Percentiles rank a stretch among this genome's conserved stretches.
Conservation (phyloP, 1,140 invertebrate genomes). For the Colletes latitarsis region DNA sequence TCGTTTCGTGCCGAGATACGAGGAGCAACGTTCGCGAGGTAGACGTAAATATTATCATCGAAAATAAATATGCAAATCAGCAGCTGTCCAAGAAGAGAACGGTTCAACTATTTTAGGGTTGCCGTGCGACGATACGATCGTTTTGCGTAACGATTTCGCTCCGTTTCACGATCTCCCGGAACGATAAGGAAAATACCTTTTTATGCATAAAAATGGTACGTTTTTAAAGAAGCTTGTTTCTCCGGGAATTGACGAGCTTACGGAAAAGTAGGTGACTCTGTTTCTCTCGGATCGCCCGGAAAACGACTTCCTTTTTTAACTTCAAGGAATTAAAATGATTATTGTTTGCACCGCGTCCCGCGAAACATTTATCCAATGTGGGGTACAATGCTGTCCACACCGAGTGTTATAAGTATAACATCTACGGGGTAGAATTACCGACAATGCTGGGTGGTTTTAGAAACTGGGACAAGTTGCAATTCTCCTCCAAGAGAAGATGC, state of each 20-base stretch:
- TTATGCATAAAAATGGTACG: slow-evolving; percentile 32
- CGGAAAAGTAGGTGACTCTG: slow-evolving; percentile 5
- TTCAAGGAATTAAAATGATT: neutral
- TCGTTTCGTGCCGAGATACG: neutral
- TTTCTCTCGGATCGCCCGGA: neutral
- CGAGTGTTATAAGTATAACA: too few relatives aligned
- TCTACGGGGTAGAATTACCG: too few relatives aligned
- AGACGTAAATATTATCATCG: slow-evolving; percentile 20
- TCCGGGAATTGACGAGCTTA: slow-evolving; percentile 29
- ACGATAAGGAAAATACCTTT: slow-evolving; percentile 44
- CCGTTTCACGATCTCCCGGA: slow-evolving; percentile 26
- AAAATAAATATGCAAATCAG: slow-evolving; percentile 38
- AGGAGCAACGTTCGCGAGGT: neutral
- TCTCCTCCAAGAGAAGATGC: too few relatives aligned
- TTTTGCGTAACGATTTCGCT: slow-evolving; percentile 44
- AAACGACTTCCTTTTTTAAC: neutral
- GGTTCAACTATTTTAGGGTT: slow-evolving; percentile 35
- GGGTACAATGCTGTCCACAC: neutral
- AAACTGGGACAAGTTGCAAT: too few relatives aligned
- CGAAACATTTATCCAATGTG: neutral
- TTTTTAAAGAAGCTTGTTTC: slow-evolving; percentile 32
- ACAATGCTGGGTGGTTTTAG: too few relatives aligned
- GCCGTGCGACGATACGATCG: slow-evolving; percentile 40
- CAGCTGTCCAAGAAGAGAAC: slow-evolving; percentile 15
- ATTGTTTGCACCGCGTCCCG: neutral